Conservation (phyloP, 2,888 invertebrate genomes). For the Augochlorella aurata region DNA sequence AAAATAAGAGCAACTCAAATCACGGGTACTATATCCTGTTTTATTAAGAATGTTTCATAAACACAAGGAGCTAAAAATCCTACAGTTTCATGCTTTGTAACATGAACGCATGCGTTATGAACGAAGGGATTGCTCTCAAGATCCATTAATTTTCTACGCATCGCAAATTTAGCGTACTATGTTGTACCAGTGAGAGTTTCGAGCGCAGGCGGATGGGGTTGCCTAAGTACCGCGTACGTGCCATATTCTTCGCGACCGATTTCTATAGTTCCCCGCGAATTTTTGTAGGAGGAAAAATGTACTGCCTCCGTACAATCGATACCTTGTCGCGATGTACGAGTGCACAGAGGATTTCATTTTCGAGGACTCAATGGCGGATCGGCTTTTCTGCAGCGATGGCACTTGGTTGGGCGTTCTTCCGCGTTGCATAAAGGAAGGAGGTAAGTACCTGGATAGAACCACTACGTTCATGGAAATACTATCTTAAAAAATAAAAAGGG, state of each 20-base stretch:
- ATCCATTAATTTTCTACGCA: background rate
- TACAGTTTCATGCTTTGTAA: too few relatives aligned
- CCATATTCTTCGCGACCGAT: background rate
- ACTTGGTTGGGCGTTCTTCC: slow-evolving; percentile 85
- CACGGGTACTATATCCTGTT: too few relatives aligned
- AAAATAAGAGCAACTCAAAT: too few relatives aligned
- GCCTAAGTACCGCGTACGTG: background rate
- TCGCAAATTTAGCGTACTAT: background rate
- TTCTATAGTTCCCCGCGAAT: background rate
- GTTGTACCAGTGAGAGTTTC: background rate
- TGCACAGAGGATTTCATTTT: slow-evolving; percentile 84
- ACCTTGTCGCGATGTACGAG: slow-evolving; percentile 84
- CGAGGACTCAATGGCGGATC: slow-evolving; percentile 81
- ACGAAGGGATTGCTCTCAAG: background rate
- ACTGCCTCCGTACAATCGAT: slow-evolving; percentile 80
- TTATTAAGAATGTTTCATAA: too few relatives aligned
- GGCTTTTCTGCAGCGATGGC: slow-evolving; percentile 84
- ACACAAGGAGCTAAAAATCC: too few relatives aligned
- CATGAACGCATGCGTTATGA: too few relatives aligned
- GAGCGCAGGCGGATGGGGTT: background rate
- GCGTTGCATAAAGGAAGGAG: slow-evolving; percentile 78
- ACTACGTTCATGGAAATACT: slow-evolving; percentile 1
- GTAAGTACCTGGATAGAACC: slow-evolving; percentile 60
- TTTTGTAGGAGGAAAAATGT: slow-evolving; percentile 71
- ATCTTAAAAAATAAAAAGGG: background rate